These are phyloP conservation scores for Eolophus roseicapilla DNA, from an alignment of 2,113 vertebrate genomes.

Conservation along the genomic window DNA sequence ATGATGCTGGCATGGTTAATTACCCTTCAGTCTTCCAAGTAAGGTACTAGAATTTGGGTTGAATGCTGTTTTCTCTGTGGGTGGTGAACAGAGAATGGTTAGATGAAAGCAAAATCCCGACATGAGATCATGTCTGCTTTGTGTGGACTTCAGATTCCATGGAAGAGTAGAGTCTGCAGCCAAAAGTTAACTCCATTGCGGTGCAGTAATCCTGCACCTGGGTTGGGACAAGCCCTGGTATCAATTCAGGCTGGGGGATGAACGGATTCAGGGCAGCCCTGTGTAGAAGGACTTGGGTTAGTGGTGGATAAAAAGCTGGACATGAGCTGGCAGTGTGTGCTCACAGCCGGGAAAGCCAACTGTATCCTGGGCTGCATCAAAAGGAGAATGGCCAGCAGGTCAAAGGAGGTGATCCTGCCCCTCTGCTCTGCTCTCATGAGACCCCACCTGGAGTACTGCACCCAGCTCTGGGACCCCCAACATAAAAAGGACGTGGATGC, in stretches of 20 bases:
- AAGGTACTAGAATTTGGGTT: background rate
- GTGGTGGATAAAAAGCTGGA: background rate
- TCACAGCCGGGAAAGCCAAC: background rate
- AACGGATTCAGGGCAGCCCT: background rate
- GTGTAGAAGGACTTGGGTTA: background rate
- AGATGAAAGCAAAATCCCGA: conserved; percentile 30
- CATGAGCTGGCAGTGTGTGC: accelerated
- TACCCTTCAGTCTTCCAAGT: background rate
- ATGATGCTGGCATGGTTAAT: background rate
- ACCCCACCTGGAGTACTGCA: background rate
- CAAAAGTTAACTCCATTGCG: background rate
- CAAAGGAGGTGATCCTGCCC: background rate
- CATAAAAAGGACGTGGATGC: background rate
- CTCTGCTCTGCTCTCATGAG: accelerated
- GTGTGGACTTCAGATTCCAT: background rate
- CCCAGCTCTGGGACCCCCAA: background rate
- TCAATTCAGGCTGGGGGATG: background rate
- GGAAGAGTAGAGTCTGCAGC: background rate
- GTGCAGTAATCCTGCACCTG: background rate
- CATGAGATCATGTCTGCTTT: conserved; percentile 57
- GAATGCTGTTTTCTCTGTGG: background rate
- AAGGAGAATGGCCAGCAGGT: background rate
- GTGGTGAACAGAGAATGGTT: background rate
- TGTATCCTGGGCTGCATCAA: background rate
- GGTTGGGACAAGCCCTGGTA: background rate